A percentile compares a stretch with the other conserved stretches of the same genome.
phyloP scores from a whole-genome alignment of 2,888 invertebrate genomes.

The Dusona sp. region DNA sequence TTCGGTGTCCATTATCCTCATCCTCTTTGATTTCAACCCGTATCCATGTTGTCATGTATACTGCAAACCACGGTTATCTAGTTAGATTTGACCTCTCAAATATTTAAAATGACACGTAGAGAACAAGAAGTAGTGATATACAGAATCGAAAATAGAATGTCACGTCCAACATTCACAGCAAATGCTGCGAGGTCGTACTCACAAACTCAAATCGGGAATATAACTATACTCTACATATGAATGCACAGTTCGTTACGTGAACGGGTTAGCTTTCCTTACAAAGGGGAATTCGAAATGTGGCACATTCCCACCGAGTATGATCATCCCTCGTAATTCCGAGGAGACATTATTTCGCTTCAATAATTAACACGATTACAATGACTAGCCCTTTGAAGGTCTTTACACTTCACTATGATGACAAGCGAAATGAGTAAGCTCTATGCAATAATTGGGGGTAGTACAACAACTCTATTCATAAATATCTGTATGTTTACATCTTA shows the following conservation, averaged over 20 bases:
- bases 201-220: constrained; percentile 10
- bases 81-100: constrained; percentile 12
- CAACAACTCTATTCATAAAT: no score
- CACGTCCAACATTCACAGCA: constrained; percentile 4
- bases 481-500: no score
- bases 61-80: background rate
- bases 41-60: constrained; percentile 1
- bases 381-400: background rate
- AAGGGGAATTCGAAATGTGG: constrained; percentile 51
- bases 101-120: constrained; percentile 12
- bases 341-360: constrained; percentile 10
- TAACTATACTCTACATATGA: background rate
- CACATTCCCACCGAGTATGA: background rate
- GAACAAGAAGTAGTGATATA: constrained; percentile 32
- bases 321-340: constrained; percentile 4
- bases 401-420: background rate
- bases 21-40: constrained; percentile 23
- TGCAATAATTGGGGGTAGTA: background rate
- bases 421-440: constrained; percentile 9
- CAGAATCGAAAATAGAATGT: constrained; percentile 32
- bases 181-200: constrained; percentile 4
- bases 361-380: constrained; percentile 28
- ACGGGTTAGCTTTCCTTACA: constrained; percentile 5
- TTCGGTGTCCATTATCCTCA: constrained; percentile 15
- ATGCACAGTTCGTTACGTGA: constrained; percentile 26